These are phyloP conservation scores for Candoia aspera DNA, from an alignment of 2,113 vertebrate species.

Conservation along the genomic window DNA sequence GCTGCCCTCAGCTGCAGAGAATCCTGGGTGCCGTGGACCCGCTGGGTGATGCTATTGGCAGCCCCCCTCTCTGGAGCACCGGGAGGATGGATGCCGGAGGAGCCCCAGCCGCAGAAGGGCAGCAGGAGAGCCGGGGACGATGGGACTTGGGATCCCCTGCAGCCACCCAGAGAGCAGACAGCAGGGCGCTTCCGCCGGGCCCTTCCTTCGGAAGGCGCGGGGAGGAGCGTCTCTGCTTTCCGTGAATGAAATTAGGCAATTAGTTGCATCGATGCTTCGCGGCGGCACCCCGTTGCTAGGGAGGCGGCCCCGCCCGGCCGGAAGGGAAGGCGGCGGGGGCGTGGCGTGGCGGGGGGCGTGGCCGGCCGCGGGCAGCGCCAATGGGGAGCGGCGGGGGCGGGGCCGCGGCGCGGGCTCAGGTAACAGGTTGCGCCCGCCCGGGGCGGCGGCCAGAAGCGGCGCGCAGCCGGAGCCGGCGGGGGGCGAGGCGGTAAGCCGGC, in stretches of 20 bases:
- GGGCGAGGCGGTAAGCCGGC: neutral
- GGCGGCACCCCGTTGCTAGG: neutral
- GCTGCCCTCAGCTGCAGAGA: neutral
- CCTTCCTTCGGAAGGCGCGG: neutral
- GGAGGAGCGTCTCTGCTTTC: neutral
- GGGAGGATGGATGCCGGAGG: neutral
- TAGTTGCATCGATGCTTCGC: fast-evolving
- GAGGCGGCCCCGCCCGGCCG: constrained; percentile 10
- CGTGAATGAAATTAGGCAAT: too few species aligned
- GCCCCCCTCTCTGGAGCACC: neutral
- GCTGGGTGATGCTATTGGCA: neutral
- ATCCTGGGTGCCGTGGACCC: neutral
- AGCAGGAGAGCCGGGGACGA: neutral
- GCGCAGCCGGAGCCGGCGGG: neutral
- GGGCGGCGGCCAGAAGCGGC: neutral
- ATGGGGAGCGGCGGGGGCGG: neutral
- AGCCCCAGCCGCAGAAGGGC: neutral
- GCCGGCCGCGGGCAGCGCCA: neutral
- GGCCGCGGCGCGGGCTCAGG: neutral
- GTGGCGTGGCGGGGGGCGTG: neutral
- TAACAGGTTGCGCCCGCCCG: constrained; percentile 10
- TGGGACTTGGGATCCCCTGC: neutral
- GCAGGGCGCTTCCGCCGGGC: neutral
- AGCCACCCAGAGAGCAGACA: neutral
- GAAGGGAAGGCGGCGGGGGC: neutral